These are phyloP conservation scores for Vandiemenella viatica DNA, from an alignment of 2,888 invertebrate genomes.

Conservation along the genomic window DNA sequence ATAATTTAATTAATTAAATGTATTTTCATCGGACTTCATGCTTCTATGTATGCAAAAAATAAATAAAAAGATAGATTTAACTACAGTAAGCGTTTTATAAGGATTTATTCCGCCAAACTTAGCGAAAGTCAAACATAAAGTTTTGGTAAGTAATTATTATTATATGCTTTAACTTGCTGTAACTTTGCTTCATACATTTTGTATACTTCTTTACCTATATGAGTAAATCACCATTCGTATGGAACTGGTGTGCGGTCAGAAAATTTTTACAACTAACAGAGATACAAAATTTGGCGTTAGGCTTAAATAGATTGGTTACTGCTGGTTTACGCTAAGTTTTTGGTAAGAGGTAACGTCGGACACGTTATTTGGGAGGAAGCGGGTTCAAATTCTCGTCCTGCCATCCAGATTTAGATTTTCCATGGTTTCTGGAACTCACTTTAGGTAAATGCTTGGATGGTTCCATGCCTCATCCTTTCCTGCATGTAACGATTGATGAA, in stretches of 20 bases:
- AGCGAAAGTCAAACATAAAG: neutral
- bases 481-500: too few species aligned
- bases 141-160: neutral
- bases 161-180: neutral
- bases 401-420: too few species aligned
- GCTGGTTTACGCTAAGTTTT: too few species aligned
- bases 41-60: neutral
- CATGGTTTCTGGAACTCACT: too few species aligned
- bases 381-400: too few species aligned
- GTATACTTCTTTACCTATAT: neutral
- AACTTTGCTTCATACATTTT: neutral
- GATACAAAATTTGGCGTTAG: neutral
- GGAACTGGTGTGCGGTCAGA: neutral
- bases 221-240: neutral
- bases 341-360: too few species aligned
- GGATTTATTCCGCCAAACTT: neutral
- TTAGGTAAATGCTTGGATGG: too few species aligned
- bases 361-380: too few species aligned
- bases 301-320: neutral
- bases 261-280: neutral
- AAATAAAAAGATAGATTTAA: neutral
- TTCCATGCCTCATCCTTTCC: too few species aligned
- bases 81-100: neutral
- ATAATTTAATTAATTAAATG: constrained; percentile 1
- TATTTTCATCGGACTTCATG: neutral